Base-by-base conservation (phyloP, 2,888 invertebrate species). In the Didymodactylos carnosus region DNA sequence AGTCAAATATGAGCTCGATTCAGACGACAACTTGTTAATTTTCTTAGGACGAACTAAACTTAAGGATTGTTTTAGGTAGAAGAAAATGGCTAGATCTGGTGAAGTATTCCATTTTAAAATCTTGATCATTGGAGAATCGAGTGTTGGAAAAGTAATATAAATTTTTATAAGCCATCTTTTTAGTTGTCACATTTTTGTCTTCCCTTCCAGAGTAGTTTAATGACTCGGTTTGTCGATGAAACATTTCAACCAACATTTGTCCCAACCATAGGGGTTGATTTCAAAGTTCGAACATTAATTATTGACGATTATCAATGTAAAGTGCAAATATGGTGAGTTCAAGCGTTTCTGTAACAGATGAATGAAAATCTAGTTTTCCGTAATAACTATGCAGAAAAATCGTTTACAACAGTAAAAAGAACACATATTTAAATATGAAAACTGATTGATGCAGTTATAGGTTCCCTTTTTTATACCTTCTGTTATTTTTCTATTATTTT, bases 241-340 rank as follows among this genome's bases (percentile, higher is more conserved):
- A 94, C 94, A 77, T 98, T 97, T 62, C 62, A 62, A 85, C 86
- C 85, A 62, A 86, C 84, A 77, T 87, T 86, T 84, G 98, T 98
- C 82, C 97, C 97, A 76, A 98, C 98, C 70, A 98, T 98, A 84
- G 98, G 98, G 77, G 98, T 98, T 73, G 98, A 98, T 87, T 98
- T 99, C 85, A 98, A 98, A 88, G 98, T 98, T 83, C 88, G 95
- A 82, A 97, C 97, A 77, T 89, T 98, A 23, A 80, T 82, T 76
- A 80, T 86, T 11, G 82, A 83, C 76, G 84, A 84, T 14, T 83
- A 84, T 77, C 80, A 83, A 71, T 83, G 86, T 5, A 85, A 85
- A 76, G 79, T 85, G 75, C 85, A 85, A 78, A 97, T 98, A 82
- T 97, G 97, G 95, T 62, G 29, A 62, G 62, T 62, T 46, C 23